These are phyloP conservation scores for Mastomys natalensis DNA, from an alignment of 2,113 vertebrate genomes.

Conservation along the genomic window DNA sequence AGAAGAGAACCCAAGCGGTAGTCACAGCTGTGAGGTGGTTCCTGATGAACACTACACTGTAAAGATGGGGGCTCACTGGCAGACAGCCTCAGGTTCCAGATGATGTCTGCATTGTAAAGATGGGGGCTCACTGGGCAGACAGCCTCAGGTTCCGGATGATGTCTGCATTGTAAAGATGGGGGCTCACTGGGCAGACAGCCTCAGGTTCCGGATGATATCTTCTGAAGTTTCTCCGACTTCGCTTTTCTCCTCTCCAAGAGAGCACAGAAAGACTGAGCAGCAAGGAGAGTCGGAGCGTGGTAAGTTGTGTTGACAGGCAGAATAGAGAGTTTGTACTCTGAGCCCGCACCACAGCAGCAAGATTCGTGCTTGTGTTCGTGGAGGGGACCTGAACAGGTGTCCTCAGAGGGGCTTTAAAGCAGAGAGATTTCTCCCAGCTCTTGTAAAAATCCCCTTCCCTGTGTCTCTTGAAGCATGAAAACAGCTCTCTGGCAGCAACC, in stretches of 20 bases:
- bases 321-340: background rate
- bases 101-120: background rate
- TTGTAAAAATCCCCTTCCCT: conserved; percentile 46
- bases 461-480: background rate
- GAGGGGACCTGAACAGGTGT: background rate
- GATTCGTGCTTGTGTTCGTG: background rate
- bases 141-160: background rate
- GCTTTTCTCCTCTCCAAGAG: background rate
- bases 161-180: background rate
- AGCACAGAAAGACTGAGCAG: background rate
- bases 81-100: background rate
- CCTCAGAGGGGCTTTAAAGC: conserved; percentile 22
- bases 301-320: background rate
- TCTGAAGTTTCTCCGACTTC: background rate
- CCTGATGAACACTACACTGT: background rate
- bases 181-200: background rate
- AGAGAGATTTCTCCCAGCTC: conserved; percentile 44
- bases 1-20: background rate
- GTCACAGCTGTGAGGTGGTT: background rate
- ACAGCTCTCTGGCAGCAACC: background rate
- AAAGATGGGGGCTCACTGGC: background rate
- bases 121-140: background rate
- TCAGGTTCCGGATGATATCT: too few relatives aligned
- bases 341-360: conserved; percentile 36
- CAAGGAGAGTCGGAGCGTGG: background rate